These are phyloP conservation scores for Rousettus madagascariensis DNA, from an alignment of 2,797 vertebrate species.

Conservation along the genomic window DNA sequence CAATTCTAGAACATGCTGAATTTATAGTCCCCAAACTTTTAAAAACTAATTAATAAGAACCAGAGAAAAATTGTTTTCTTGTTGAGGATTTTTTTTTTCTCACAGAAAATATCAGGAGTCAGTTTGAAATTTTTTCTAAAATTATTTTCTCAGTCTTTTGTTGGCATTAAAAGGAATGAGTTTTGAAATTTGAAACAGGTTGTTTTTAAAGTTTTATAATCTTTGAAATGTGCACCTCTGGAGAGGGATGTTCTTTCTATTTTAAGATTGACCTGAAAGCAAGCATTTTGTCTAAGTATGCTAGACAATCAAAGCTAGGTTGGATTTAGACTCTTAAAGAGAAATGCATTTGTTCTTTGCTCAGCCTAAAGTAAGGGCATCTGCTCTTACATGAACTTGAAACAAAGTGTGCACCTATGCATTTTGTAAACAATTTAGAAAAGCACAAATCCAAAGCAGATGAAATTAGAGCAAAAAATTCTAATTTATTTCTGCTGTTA, in stretches of 20 bases:
- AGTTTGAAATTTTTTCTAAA: conserved; percentile 41
- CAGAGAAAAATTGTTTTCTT: conserved; percentile 27
- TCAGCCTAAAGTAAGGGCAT: conserved; percentile 41
- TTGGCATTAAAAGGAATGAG: conserved; percentile 7
- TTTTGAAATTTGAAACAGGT: conserved; percentile 29
- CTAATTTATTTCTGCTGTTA: conserved; percentile 51
- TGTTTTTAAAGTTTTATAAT: conserved; percentile 33
- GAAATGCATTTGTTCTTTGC: conserved; percentile 42
- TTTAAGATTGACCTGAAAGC: conserved; percentile 28
- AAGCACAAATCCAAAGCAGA: conserved; percentile 42
- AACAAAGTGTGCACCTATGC: conserved; percentile 38
- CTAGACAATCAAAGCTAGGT: neutral
- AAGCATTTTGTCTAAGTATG: neutral
- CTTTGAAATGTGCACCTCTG: conserved; percentile 31
- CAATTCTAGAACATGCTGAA: conserved; percentile 23
- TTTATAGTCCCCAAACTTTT: conserved; percentile 48
- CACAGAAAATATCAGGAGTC: conserved; percentile 30
- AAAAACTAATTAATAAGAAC: conserved; percentile 55
- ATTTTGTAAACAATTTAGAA: conserved; percentile 45
- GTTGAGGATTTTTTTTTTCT: neutral
- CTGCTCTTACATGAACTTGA: conserved; percentile 51
- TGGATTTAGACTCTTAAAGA: conserved; percentile 6
- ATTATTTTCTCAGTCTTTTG: conserved; percentile 55
- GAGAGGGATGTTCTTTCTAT: neutral
- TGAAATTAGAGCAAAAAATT: conserved; percentile 50